Evolutionary conservation across 2,888 invertebrate species (phyloP).

Genomic region (Pterostichus niger): DNA sequence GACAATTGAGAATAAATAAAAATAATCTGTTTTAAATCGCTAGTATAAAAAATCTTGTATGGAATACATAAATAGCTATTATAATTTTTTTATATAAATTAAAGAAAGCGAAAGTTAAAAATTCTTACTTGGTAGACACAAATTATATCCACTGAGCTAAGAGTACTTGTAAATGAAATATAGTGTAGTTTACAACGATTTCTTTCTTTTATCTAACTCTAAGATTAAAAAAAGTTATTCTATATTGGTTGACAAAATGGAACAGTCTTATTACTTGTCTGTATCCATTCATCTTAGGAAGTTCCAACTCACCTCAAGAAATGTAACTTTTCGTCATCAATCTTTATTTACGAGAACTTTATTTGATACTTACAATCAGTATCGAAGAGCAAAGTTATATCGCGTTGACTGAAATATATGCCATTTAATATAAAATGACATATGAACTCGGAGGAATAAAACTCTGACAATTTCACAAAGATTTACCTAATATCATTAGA

Average conservation of each 20-base stretch:
- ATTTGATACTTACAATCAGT: conserved; percentile 46
- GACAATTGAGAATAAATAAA: no score
- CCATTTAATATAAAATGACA: conserved; percentile 27
- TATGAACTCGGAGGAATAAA: conserved; percentile 5
- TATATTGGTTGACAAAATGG: conserved; percentile 27
- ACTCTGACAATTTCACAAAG: neutral
- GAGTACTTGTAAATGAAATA: no score
- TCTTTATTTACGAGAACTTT: conserved; percentile 46
- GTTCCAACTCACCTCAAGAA: conserved; percentile 29
- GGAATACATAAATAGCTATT: no score
- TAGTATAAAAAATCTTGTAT: no score
- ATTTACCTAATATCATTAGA: conserved; percentile 26
- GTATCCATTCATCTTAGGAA: conserved; percentile 35
- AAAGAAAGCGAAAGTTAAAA: no score
- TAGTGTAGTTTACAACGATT: no score
- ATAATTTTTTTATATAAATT: no score
- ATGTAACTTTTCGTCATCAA: conserved; percentile 45
- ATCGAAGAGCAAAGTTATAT: conserved; percentile 51
- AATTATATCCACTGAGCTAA: no score
- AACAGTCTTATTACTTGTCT: neutral
- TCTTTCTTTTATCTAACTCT: no score
- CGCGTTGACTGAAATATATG: conserved; percentile 21
- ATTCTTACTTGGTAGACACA: no score
- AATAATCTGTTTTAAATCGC: no score
- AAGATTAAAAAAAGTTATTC: neutral